Evolutionary conservation across 2,113 vertebrate genomes (phyloP).

Genomic region (Perca flavescens): DNA sequence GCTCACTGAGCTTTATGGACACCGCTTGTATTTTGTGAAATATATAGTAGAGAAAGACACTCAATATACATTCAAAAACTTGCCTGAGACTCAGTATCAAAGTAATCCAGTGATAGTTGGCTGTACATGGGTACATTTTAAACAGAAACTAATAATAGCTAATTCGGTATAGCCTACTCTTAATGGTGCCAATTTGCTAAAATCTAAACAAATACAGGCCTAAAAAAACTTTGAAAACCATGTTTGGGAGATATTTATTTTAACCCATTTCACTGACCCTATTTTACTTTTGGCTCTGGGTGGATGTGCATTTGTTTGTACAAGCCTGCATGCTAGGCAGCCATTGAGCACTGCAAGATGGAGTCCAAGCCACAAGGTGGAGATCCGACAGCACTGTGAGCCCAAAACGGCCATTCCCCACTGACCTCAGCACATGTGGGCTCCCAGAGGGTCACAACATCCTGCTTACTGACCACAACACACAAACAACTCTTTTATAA

Average conservation of each 20-base stretch:
- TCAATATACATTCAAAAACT: neutral
- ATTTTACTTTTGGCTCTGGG: slow-evolving; percentile 4
- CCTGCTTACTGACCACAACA: slow-evolving; percentile 67
- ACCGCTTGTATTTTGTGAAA: neutral
- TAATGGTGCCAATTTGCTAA: neutral
- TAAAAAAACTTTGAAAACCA: neutral
- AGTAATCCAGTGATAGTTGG: neutral
- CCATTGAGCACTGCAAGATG: slow-evolving; percentile 50
- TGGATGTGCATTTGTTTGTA: slow-evolving; percentile 42
- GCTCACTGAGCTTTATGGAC: slow-evolving; percentile 27
- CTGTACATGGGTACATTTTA: neutral
- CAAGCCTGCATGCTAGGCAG: slow-evolving; percentile 14
- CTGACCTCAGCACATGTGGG: slow-evolving; percentile 60
- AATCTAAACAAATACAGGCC: neutral
- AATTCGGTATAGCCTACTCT: neutral
- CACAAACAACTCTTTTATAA: slow-evolving; percentile 59
- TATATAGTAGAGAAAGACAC: neutral
- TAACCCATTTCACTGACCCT: slow-evolving; percentile 4
- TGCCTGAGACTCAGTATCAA: too few species aligned
- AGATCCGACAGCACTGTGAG: slow-evolving; percentile 63
- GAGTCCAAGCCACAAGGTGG: slow-evolving; percentile 77
- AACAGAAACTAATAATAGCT: neutral
- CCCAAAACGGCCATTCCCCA: slow-evolving; percentile 11
- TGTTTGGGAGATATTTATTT: neutral
- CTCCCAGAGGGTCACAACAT: slow-evolving; percentile 60